Base-by-base conservation (phyloP, 2,888 invertebrate species). In the Pyralis farinalis region DNA sequence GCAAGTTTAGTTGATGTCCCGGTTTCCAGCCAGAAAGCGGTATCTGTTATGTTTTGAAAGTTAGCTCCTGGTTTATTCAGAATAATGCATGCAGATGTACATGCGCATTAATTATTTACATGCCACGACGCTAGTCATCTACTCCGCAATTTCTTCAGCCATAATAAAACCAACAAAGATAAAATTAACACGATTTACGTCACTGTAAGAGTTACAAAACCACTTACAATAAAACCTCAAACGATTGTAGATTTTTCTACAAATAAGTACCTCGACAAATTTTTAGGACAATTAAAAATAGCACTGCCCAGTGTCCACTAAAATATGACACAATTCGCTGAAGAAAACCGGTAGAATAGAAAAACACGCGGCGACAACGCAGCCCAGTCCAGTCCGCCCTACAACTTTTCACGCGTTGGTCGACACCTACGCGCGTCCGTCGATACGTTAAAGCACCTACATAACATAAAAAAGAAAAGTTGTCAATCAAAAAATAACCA, bases 351-450 rank as follows among this genome's bases (percentile, higher is more conserved):
- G 74, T 69, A 64, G 68, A 71, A 71, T 70, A 78, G 76, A 81
- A 82, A 81, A 80, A 76, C 72, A 67, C 63, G 69, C 73, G 72
- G 66, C 74, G 75, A 67, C 65, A 60, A 51, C 52, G 62, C 63
- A 69, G 55, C 51, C 55, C 58, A 55, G 58, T 67, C 71, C 85
- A 85, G 84, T 85, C 66, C 64, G 76, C 71, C 75, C 79, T 74
- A 72, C 69, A 78, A 69, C 82, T 74, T 77, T 81, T 81, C 64
- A 63, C 77, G 77, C 63, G 83, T 61, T 77, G 77, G 85, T 77
- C 85, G 82, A 64, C 76, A 70, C 64, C 67, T 63, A 68, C 71
- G 75, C 70, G 69, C 70, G 53, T 56, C 59, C 53, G 48, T 44
- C 49, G 45, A 54, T 45, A 53, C 55, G 48, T 43, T 54, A 52